Conservation (phyloP, 2,888 invertebrate genomes). For the Leptopilina syphax region DNA sequence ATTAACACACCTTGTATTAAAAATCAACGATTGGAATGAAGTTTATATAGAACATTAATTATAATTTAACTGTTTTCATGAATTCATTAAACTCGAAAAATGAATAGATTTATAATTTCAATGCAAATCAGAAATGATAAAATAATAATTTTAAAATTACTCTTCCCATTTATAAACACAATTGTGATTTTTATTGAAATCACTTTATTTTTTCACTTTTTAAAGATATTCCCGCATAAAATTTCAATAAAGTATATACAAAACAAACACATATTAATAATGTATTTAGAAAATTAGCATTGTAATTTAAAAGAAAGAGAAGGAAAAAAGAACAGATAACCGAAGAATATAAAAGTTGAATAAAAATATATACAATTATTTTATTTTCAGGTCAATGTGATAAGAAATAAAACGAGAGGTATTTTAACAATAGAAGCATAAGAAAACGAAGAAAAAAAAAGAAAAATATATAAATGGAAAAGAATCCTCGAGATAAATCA, state of each 20-base stretch:
- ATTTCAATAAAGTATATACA: too few relatives aligned
- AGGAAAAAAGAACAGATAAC: too few relatives aligned
- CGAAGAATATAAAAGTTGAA: too few relatives aligned
- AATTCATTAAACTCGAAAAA: not conserved
- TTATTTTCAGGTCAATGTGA: conserved; percentile 6
- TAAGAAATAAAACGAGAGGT: not conserved
- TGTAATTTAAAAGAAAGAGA: too few relatives aligned
- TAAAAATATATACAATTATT: not conserved
- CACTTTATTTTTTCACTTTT: too few relatives aligned
- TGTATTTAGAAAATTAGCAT: too few relatives aligned
- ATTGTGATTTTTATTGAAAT: not conserved
- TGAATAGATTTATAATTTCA: conserved; percentile 21
- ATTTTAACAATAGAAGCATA: not conserved
- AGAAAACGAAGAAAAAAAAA: not conserved
- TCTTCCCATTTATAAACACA: not conserved
- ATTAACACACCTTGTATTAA: not conserved
- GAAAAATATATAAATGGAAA: conserved; percentile 1
- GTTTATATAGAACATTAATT: not conserved
- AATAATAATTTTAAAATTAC: not conserved
- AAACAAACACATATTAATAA: too few relatives aligned
- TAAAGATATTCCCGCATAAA: too few relatives aligned
- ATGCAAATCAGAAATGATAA: conserved; percentile 6
- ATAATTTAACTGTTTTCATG: not conserved
- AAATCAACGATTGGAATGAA: not conserved
- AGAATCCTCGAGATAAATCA: conserved; percentile 11